Percentiles rank a stretch among this genome's conserved stretches.
Conservation (phyloP, 2,888 invertebrate genomes). For the Heteromyza rotundicornis region DNA sequence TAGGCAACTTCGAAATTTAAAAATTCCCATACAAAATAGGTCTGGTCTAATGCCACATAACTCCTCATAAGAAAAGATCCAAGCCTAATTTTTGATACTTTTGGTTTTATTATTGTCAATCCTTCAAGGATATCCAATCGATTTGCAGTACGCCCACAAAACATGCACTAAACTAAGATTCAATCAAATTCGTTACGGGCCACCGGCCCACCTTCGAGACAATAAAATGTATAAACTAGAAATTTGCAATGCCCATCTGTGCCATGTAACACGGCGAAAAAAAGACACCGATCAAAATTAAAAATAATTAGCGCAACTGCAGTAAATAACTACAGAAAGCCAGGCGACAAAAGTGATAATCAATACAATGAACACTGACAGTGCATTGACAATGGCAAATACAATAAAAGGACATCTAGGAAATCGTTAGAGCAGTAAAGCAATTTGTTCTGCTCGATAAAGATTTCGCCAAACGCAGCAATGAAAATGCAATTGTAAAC, state of each 20-base stretch:
- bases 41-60: too few relatives aligned
- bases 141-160: conserved; percentile 6
- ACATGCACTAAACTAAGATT: neutral
- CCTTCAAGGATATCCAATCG: neutral
- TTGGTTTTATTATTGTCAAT: too few relatives aligned
- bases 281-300: neutral
- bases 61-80: too few relatives aligned
- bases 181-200: neutral
- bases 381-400: neutral
- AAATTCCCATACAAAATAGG: too few relatives aligned
- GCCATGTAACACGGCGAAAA: neutral
- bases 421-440: neutral
- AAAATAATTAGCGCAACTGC: conserved; percentile 3
- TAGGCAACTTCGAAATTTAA: too few relatives aligned
- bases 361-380: neutral
- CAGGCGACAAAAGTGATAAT: neutral
- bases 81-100: too few relatives aligned
- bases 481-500: neutral
- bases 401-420: neutral
- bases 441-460: conserved; percentile 1
- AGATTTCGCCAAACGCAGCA: conserved; percentile 1
- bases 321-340: neutral
- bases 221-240: too few relatives aligned
- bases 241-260: neutral
- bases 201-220: neutral